Conservation (phyloP, 2,888 invertebrate species). For the Zaprionus lineosus region DNA sequence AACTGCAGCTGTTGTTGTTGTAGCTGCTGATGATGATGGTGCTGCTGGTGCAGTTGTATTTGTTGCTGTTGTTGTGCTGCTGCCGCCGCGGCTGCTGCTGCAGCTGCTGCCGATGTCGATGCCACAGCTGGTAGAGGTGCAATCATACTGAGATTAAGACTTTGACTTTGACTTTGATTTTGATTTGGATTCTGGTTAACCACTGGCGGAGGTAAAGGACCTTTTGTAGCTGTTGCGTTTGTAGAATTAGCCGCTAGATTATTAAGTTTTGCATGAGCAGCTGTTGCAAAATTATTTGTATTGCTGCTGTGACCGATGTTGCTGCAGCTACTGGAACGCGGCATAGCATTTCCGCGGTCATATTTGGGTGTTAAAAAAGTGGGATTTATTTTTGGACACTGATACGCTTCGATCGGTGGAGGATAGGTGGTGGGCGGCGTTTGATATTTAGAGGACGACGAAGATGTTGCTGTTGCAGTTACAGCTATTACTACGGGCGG, state of each 20-base stretch:
- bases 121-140: constrained; percentile 44
- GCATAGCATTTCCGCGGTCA: constrained; percentile 74
- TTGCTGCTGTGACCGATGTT: not conserved
- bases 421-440: constrained; percentile 81
- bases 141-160: constrained; percentile 45
- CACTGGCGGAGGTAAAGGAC: too few species aligned
- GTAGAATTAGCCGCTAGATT: too few species aligned
- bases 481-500: constrained; percentile 30
- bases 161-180: constrained; percentile 32
- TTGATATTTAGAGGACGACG: constrained; percentile 79
- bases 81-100: constrained; percentile 29
- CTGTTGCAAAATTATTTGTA: too few species aligned
- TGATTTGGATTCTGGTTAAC: constrained; percentile 7
- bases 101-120: constrained; percentile 60
- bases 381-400: constrained; percentile 82
- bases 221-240: too few species aligned
- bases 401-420: constrained; percentile 82
- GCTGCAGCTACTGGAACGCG: constrained; percentile 63
- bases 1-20: constrained; percentile 7
- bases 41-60: constrained; percentile 31
- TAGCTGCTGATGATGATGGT: constrained; percentile 9
- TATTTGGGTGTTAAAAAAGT: constrained; percentile 82
- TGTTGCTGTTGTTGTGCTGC: constrained; percentile 18
- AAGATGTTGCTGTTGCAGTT: constrained; percentile 41
- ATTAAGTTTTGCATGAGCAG: too few species aligned